Conservation (phyloP, 1,140 invertebrate species). For the Bombus breviceps region DNA sequence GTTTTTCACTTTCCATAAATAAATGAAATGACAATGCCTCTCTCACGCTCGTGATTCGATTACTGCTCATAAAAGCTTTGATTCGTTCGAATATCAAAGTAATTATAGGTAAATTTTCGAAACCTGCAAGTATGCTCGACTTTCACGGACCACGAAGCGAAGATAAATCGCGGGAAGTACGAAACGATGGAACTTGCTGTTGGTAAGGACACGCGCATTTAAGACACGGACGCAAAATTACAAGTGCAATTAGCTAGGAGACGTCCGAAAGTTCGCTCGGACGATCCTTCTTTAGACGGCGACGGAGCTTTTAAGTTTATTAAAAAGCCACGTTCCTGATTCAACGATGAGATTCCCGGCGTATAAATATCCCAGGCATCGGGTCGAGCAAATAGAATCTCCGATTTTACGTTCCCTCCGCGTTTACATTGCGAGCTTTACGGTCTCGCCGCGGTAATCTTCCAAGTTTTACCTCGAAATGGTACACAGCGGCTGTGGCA, state of each 20-base stretch:
- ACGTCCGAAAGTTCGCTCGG: neutral
- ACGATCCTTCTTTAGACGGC: neutral
- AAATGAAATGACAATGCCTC: too few species aligned
- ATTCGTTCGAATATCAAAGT: too few species aligned
- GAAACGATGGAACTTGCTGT: neutral
- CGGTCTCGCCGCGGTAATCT: constrained; percentile 17
- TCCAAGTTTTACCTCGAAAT: constrained; percentile 9
- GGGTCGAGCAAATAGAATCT: neutral
- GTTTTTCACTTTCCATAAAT: too few species aligned
- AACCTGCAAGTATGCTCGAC: too few species aligned
- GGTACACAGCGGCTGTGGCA: neutral
- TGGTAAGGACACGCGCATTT: neutral
- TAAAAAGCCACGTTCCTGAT: constrained; percentile 9
- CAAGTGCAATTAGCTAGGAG: constrained; percentile 23
- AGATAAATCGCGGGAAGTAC: constrained; percentile 32
- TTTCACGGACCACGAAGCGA: too few species aligned
- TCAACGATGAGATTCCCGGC: neutral
- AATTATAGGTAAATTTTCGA: too few species aligned
- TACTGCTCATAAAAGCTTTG: too few species aligned
- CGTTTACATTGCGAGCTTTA: constrained; percentile 10
- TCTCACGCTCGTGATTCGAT: too few species aligned
- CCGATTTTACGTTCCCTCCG: neutral
- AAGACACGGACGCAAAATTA: constrained; percentile 8
- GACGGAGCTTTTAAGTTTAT: constrained; percentile 2
- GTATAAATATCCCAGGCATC: constrained; percentile 2